phyloP scores from a whole-genome alignment of 2,888 invertebrate genomes.

The Itoplectis maculator region DNA sequence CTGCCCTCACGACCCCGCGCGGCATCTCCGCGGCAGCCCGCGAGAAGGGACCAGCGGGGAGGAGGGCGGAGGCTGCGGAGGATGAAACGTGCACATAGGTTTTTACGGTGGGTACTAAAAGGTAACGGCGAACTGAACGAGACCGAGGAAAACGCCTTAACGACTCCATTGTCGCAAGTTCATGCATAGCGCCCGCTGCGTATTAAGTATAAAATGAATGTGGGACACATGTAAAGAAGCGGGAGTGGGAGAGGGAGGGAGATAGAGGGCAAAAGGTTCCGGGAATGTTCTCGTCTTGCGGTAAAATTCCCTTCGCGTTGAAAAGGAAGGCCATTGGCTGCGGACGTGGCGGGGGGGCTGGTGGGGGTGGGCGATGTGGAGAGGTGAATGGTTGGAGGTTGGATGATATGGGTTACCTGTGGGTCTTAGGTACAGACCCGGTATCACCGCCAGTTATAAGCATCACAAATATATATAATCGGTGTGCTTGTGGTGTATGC shows the following conservation, averaged over 20 bases:
- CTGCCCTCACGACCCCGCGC: not conserved
- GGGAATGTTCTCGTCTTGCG: slow-evolving; percentile 21
- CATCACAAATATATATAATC: slow-evolving; percentile 21
- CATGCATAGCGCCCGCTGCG: slow-evolving; percentile 55
- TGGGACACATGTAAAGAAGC: slow-evolving; percentile 52
- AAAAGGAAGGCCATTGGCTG: slow-evolving; percentile 58
- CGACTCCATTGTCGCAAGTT: slow-evolving; percentile 64
- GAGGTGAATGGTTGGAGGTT: slow-evolving; percentile 19
- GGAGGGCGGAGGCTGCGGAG: slow-evolving; percentile 14
- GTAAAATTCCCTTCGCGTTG: slow-evolving; percentile 51
- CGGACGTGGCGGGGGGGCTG: slow-evolving; percentile 33
- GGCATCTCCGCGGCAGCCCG: slow-evolving; percentile 1
- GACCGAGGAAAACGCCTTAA: slow-evolving; percentile 62
- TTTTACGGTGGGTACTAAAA: slow-evolving; percentile 64
- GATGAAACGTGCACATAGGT: slow-evolving; percentile 48
- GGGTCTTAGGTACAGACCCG: slow-evolving; percentile 41
- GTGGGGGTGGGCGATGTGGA: no score
- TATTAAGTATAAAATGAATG: slow-evolving; percentile 63
- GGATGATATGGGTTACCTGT: slow-evolving; percentile 55
- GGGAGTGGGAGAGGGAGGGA: slow-evolving; percentile 5
- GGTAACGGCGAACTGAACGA: slow-evolving; percentile 61
- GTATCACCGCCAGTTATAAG: slow-evolving; percentile 21
- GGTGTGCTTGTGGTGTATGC: not conserved
- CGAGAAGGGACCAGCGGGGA: not conserved
- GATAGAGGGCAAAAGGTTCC: not conserved